A percentile compares a stretch with the other conserved stretches of the same genome.
These are phyloP conservation scores for Ailurus styani DNA, from an alignment of 2,113 vertebrate genomes.

Conservation along the genomic window DNA sequence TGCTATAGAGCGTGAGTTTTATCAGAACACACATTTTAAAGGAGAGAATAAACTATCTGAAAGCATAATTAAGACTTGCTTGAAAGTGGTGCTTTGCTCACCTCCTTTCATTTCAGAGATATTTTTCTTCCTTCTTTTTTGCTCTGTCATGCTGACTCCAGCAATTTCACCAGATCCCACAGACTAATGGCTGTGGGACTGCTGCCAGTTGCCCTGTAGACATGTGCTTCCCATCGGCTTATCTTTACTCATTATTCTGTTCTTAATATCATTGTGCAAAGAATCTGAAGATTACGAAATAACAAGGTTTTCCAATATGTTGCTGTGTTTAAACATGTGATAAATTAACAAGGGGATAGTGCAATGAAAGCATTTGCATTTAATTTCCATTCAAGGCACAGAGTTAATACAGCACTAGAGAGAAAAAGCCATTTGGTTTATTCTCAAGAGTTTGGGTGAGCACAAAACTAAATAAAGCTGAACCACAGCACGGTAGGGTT, in stretches of 20 bases:
- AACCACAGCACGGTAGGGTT: constrained; percentile 18
- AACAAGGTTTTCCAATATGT: constrained; percentile 66
- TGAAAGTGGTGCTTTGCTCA: background rate
- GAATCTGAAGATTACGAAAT: constrained; percentile 63
- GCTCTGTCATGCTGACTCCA: constrained; percentile 46
- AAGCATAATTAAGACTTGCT: background rate
- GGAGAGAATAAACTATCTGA: background rate
- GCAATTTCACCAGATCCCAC: constrained; percentile 29
- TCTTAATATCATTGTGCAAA: constrained; percentile 68
- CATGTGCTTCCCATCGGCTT: constrained; percentile 61
- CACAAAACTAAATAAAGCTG: constrained; percentile 55
- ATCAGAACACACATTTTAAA: background rate
- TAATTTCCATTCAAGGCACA: constrained; percentile 60
- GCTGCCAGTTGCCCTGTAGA: constrained; percentile 61
- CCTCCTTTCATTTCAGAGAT: background rate
- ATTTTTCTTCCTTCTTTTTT: constrained; percentile 13
- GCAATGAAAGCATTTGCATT: constrained; percentile 62
- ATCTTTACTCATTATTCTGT: constrained; percentile 63
- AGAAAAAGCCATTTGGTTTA: constrained; percentile 25
- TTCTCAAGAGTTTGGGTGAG: constrained; percentile 62
- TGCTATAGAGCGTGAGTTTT: background rate
- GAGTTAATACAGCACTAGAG: background rate
- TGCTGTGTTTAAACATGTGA: constrained; percentile 65
- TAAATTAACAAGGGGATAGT: constrained; percentile 58
- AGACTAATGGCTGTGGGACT: constrained; percentile 41